phyloP scores from a whole-genome alignment of 2,113 vertebrate species.

The Megaceryle torquata region DNA sequence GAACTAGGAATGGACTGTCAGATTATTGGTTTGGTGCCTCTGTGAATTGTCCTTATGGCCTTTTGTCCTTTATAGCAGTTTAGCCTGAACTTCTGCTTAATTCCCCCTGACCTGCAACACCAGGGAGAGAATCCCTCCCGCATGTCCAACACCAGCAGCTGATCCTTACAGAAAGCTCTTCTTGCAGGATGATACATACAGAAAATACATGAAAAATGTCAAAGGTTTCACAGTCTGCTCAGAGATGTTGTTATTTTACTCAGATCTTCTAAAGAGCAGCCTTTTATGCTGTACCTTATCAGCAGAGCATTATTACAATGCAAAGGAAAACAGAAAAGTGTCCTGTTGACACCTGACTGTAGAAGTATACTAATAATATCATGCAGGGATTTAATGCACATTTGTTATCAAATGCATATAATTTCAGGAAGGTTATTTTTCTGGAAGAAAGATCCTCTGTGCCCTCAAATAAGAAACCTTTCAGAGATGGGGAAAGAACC shows the following conservation, averaged over 20 bases:
- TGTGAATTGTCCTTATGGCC: not conserved
- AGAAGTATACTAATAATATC: not conserved
- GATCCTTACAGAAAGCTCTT: not conserved
- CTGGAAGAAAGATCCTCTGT: not conserved
- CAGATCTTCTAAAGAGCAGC: not conserved
- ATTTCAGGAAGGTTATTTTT: not conserved
- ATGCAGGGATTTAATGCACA: not conserved
- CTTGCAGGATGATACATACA: not conserved
- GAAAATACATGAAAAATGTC: not conserved
- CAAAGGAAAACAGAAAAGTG: not conserved
- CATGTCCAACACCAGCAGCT: not conserved
- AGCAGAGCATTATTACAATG: not conserved
- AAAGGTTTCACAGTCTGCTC: not conserved
- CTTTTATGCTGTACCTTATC: not conserved
- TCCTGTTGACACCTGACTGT: not conserved
- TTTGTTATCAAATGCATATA: not conserved
- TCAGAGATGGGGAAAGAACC: not conserved
- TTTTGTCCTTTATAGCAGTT: not conserved
- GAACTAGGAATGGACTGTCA: not conserved
- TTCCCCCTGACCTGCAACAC: not conserved
- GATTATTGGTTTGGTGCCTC: not conserved
- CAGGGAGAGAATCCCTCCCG: not conserved
- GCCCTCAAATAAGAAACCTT: not conserved
- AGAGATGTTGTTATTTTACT: not conserved
- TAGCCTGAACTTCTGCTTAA: not conserved